phyloP scores from a whole-genome alignment of 2,797 vertebrate genomes.

The Enteromius anoplus region DNA sequence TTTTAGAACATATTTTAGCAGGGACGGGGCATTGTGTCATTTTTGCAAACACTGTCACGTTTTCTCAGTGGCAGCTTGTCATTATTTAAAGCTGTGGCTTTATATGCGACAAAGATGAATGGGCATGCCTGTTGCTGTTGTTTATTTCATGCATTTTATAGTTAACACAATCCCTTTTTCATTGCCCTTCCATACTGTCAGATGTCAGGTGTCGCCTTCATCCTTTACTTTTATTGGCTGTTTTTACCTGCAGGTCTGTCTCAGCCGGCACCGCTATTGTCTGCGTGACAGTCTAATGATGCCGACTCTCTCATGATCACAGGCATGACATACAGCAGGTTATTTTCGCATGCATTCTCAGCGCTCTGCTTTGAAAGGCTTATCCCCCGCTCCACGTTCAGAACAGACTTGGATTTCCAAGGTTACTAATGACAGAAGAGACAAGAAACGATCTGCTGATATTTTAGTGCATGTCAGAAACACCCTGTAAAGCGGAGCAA shows the following conservation, averaged over 20 bases:
- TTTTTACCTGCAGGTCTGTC: conserved; percentile 18
- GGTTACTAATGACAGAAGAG: conserved; percentile 32
- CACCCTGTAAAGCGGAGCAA: background rate
- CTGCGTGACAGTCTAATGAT: conserved; percentile 5
- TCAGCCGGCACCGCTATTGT: background rate
- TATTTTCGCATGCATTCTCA: background rate
- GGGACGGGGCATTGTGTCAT: background rate
- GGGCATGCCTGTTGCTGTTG: background rate
- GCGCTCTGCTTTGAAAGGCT: conserved; percentile 10
- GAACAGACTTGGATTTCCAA: conserved; percentile 29
- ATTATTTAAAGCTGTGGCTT: background rate
- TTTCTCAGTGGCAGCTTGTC: conserved; percentile 19
- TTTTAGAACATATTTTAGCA: background rate
- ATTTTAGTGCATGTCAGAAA: conserved; percentile 13
- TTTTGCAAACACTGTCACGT: background rate
- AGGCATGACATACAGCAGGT: conserved; percentile 10
- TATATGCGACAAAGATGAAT: background rate
- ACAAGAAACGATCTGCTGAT: conserved; percentile 10
- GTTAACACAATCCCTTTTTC: background rate
- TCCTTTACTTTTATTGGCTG: conserved; percentile 20
- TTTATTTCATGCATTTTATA: conserved; percentile 6
- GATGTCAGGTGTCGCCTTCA: background rate
- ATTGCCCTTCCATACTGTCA: background rate
- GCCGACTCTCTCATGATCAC: conserved; percentile 5
- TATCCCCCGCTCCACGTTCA: conserved; percentile 1